phyloP scores from a whole-genome alignment of 2,113 vertebrate genomes.

The Lasiurus borealis region DNA sequence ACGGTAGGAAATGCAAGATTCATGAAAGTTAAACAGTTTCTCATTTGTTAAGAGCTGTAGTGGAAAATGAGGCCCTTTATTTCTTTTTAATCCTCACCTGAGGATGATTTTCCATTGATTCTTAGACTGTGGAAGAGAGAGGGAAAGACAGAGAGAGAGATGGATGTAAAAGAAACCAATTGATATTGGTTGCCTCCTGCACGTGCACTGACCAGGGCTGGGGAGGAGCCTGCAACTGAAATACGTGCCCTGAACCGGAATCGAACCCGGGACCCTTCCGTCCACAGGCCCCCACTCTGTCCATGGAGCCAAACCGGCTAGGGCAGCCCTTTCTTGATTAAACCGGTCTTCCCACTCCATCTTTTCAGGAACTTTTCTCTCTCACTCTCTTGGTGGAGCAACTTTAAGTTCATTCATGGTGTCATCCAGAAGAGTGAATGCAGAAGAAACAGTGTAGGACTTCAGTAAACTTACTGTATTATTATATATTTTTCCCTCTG shows the following conservation, averaged over 20 bases:
- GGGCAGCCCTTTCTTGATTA: neutral
- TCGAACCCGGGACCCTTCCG: no score
- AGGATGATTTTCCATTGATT: no score
- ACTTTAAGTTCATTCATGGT: neutral
- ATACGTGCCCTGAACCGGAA: no score
- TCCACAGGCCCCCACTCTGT: no score
- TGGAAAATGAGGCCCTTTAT: neutral
- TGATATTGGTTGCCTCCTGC: no score
- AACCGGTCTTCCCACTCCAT: neutral
- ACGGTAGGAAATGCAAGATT: slow-evolving; percentile 18
- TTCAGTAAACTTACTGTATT: neutral
- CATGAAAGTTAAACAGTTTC: slow-evolving; percentile 13
- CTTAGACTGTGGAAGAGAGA: no score
- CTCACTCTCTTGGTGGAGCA: neutral
- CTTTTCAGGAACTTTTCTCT: neutral
- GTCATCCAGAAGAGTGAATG: neutral
- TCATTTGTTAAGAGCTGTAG: slow-evolving; percentile 32
- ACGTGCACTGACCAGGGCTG: no score
- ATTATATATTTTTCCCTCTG: neutral
- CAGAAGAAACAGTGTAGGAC: neutral
- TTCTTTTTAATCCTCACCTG: neutral
- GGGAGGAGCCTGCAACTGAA: no score
- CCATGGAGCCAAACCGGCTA: no score
- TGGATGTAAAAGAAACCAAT: no score
- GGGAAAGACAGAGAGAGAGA: no score